phyloP scores from a whole-genome alignment of 2,113 vertebrate species.

The Elachura formosa region DNA sequence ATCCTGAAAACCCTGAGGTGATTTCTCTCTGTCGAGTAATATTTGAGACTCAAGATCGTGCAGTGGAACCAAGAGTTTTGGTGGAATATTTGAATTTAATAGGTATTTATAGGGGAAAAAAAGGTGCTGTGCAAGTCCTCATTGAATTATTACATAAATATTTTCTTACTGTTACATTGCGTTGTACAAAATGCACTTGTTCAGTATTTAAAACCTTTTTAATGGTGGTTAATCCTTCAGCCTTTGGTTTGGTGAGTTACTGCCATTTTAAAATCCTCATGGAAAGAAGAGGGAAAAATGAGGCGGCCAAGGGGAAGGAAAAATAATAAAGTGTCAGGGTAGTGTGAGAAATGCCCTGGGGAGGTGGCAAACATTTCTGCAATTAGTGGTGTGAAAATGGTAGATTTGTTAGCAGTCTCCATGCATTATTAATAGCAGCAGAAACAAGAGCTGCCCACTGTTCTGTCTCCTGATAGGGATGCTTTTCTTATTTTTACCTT shows the following conservation, averaged over 20 bases:
- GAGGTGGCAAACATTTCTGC: constrained; percentile 44
- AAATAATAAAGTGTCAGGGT: constrained; percentile 11
- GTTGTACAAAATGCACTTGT: background rate
- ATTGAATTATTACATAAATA: background rate
- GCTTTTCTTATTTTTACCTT: background rate
- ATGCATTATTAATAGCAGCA: constrained; percentile 26
- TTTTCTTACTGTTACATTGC: background rate
- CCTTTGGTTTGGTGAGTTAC: background rate
- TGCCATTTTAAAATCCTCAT: background rate
- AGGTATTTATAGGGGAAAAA: background rate
- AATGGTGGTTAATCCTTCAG: background rate
- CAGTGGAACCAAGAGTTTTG: background rate
- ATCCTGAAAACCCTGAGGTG: background rate
- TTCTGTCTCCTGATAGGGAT: background rate
- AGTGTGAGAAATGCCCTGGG: constrained; percentile 44
- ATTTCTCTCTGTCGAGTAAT: background rate
- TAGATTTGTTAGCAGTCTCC: constrained; percentile 19
- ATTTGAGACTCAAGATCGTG: background rate
- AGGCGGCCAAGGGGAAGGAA: background rate
- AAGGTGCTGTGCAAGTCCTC: background rate
- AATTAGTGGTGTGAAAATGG: constrained; percentile 49
- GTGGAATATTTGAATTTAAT: background rate
- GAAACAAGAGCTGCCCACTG: background rate
- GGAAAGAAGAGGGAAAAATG: background rate
- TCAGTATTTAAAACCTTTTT: background rate